A percentile compares a stretch with the other conserved stretches of the same genome.
These are phyloP conservation scores for Trachops cirrhosus DNA, from an alignment of 2,797 vertebrate genomes.

Conservation along the genomic window DNA sequence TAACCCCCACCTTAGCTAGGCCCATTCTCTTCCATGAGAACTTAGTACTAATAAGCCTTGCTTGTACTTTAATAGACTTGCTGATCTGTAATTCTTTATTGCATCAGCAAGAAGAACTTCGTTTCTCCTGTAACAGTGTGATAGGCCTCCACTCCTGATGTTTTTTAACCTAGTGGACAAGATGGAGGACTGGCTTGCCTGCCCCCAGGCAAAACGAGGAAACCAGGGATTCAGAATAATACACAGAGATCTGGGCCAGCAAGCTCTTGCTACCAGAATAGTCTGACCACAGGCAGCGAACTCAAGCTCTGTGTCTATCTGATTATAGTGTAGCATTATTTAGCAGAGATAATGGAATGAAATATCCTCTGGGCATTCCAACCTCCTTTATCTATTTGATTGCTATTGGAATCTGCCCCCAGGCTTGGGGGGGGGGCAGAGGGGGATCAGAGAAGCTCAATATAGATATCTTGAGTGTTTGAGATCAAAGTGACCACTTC, in stretches of 20 bases:
- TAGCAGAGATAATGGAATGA: constrained; percentile 42
- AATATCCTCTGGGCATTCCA: not conserved
- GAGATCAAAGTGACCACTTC: not conserved
- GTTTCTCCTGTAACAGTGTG: no score
- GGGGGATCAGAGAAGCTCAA: not conserved
- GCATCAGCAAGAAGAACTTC: no score
- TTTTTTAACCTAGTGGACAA: not conserved
- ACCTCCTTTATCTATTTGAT: not conserved
- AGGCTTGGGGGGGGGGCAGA: no score
- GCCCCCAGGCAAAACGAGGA: not conserved
- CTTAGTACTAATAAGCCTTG: no score
- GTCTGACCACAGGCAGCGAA: not conserved
- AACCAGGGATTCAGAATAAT: not conserved
- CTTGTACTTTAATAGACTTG: no score
- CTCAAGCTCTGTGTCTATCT: not conserved
- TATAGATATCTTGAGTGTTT: not conserved
- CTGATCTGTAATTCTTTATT: no score
- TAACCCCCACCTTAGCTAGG: no score
- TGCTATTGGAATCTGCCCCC: constrained; percentile 15
- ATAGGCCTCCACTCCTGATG: not conserved
- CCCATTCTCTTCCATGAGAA: no score
- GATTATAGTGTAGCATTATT: constrained; percentile 30
- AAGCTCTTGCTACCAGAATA: not conserved
- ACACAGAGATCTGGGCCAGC: not conserved
- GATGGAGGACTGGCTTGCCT: not conserved